Conservation (phyloP, 2,797 vertebrate genomes). For the Danio tinwini region DNA sequence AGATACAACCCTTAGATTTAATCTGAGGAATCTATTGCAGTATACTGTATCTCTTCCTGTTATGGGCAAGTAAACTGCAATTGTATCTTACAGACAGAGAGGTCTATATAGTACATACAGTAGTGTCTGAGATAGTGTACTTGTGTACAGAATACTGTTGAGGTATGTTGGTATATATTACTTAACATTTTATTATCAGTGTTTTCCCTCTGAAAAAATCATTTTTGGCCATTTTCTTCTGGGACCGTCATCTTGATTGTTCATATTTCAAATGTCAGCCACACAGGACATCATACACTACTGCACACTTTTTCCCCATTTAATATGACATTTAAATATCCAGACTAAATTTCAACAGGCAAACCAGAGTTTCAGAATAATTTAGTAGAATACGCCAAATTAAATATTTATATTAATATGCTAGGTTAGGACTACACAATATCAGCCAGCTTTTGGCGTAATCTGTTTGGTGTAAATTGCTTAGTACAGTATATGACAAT, state of each 20-base stretch:
- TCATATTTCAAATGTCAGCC: slow-evolving; percentile 6
- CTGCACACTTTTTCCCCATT: background rate
- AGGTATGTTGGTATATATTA: background rate
- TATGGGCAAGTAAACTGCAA: background rate
- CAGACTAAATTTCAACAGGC: background rate
- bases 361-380: background rate
- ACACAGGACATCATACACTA: background rate
- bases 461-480: no score
- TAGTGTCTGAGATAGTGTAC: background rate
- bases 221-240: no score
- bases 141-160: background rate
- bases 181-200: background rate
- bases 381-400: no score
- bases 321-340: slow-evolving; percentile 9
- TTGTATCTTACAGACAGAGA: background rate
- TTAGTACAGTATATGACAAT: no score
- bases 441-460: no score
- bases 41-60: background rate
- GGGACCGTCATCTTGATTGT: background rate
- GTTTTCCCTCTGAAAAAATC: background rate
- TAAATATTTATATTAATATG: no score
- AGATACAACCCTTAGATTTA: background rate
- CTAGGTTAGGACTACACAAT: no score
- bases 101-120: no score
- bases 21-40: background rate